Conservation (phyloP, 2,888 invertebrate species). For the Globia sparganii region DNA sequence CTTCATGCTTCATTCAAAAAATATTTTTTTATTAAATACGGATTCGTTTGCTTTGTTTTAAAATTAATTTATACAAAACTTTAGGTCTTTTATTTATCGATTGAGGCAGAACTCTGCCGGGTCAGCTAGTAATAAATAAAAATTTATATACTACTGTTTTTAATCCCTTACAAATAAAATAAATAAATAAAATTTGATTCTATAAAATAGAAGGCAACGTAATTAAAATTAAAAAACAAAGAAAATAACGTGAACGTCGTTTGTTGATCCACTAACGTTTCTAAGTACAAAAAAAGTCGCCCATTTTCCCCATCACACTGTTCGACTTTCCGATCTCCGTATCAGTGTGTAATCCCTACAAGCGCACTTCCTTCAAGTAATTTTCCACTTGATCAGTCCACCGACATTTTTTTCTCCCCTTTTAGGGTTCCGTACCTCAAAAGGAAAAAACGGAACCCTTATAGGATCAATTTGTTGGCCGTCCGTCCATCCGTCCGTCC, state of each 20-base stretch:
- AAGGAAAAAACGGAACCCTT: too few species aligned
- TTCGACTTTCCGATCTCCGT: slow-evolving; percentile 36
- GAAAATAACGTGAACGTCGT: background rate
- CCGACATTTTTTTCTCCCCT: slow-evolving; percentile 75
- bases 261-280: background rate
- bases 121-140: too few species aligned
- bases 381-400: slow-evolving; percentile 85
- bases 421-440: too few species aligned
- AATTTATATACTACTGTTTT: background rate
- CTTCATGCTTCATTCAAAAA: too few species aligned
- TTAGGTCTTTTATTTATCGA: too few species aligned
- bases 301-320: background rate
- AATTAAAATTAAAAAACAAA: background rate
- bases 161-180: background rate
- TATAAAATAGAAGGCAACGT: background rate
- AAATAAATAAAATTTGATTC: background rate
- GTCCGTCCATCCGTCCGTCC: too few species aligned
- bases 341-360: slow-evolving; percentile 67
- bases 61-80: too few species aligned
- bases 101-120: too few species aligned
- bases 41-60: too few species aligned
- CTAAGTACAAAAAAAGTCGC: background rate
- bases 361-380: slow-evolving; percentile 81
- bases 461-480: too few species aligned
- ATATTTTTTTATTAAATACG: too few species aligned